Conservation (phyloP, 2,113 vertebrate genomes). For the Siniperca chuatsi region DNA sequence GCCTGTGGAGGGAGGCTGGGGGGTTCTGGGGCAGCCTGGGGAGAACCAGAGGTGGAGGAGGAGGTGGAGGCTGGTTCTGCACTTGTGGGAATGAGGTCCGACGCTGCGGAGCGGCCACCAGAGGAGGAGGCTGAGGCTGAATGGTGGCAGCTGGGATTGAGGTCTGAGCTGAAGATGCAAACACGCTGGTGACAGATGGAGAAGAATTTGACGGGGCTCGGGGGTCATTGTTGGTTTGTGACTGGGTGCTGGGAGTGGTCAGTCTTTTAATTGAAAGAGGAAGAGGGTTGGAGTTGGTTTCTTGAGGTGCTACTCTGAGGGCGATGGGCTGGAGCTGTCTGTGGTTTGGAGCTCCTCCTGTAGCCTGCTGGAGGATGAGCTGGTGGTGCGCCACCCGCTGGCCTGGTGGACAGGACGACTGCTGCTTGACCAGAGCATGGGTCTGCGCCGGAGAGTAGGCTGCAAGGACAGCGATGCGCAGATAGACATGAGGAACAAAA, state of each 20-base stretch:
- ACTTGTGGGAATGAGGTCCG: slow-evolving; percentile 82
- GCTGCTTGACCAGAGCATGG: slow-evolving; percentile 90
- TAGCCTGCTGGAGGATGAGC: slow-evolving; percentile 89
- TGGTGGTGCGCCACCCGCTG: slow-evolving; percentile 91
- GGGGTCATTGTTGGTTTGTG: slow-evolving; percentile 84
- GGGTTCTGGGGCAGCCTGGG: slow-evolving; percentile 86
- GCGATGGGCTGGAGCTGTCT: slow-evolving; percentile 91
- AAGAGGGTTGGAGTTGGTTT: slow-evolving; percentile 84
- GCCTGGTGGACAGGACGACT: slow-evolving; percentile 82
- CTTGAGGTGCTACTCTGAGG: slow-evolving; percentile 86
- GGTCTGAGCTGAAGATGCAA: slow-evolving; percentile 86
- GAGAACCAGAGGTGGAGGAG: slow-evolving; percentile 77
- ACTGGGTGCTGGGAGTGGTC: slow-evolving; percentile 78
- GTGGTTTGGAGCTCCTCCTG: slow-evolving; percentile 60
- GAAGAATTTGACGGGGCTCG: slow-evolving; percentile 73
- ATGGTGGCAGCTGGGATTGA: slow-evolving; percentile 86
- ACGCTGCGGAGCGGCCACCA: slow-evolving; percentile 80
- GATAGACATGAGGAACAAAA: background rate
- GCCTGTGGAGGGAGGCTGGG: slow-evolving; percentile 86
- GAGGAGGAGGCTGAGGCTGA: slow-evolving; percentile 86
- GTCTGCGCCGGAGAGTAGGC: slow-evolving; percentile 89
- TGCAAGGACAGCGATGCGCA: slow-evolving; percentile 71
- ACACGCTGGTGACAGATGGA: slow-evolving; percentile 79
- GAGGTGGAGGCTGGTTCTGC: slow-evolving; percentile 57
- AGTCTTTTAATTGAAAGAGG: slow-evolving; percentile 85